These are phyloP conservation scores for Enteromius viviparus DNA, from an alignment of 2,797 vertebrate species.

Conservation along the genomic window DNA sequence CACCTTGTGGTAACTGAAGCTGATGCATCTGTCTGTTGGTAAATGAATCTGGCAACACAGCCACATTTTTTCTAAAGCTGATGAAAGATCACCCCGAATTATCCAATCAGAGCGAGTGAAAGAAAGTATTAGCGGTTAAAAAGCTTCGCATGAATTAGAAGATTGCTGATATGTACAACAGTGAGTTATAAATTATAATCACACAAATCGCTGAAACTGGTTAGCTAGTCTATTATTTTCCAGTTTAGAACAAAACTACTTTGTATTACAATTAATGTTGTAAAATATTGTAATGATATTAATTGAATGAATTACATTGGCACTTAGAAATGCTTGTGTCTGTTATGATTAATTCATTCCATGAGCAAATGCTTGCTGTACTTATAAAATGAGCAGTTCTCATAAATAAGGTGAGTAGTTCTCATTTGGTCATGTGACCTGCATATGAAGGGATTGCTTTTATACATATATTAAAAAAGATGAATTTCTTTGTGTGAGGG, in stretches of 20 bases:
- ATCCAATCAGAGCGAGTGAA: conserved; percentile 3
- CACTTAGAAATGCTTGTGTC: no score
- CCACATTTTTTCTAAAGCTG: not conserved
- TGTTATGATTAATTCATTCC: not conserved
- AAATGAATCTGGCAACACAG: not conserved
- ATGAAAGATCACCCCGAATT: not conserved
- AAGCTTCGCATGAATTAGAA: not conserved
- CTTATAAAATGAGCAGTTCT: not conserved
- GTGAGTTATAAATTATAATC: no score
- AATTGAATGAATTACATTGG: not conserved
- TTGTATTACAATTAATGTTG: not conserved
- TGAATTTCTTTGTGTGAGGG: not conserved
- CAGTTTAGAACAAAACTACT: not conserved
- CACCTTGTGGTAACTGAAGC: conserved; percentile 29
- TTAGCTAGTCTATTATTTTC: not conserved
- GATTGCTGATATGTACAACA: not conserved
- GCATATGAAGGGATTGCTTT: not conserved
- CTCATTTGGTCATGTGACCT: not conserved
- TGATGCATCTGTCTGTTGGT: conserved; percentile 6
- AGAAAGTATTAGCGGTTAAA: not conserved
- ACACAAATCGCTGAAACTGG: no score
- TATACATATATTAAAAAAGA: not conserved
- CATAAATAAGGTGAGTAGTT: not conserved
- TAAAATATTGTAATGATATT: not conserved
- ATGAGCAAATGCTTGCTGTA: not conserved